phyloP scores from a whole-genome alignment of 2,797 vertebrate genomes.

The Tragelaphus eurycerus region DNA sequence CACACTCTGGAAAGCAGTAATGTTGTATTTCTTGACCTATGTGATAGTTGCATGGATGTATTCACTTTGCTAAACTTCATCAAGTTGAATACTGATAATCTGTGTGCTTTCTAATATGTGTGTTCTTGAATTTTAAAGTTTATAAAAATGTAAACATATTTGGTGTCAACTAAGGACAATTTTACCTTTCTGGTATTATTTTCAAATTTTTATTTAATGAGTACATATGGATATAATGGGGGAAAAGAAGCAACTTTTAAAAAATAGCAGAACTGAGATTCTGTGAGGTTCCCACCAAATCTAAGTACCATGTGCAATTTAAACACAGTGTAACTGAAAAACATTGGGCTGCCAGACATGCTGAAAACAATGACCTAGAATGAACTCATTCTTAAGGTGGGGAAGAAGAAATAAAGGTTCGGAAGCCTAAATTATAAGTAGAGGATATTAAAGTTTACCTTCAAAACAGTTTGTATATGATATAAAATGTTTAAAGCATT shows the following conservation, averaged over 20 bases:
- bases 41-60: neutral
- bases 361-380: constrained; percentile 47
- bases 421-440: constrained; percentile 9
- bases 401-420: constrained; percentile 5
- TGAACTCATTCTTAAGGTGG: neutral
- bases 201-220: constrained; percentile 25
- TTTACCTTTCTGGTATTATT: neutral
- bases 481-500: neutral
- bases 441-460: neutral
- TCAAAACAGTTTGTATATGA: neutral
- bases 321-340: constrained; percentile 49
- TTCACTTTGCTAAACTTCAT: neutral
- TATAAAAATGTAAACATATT: constrained; percentile 16
- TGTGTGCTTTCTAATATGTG: neutral
- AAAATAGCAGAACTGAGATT: constrained; percentile 39
- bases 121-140: neutral
- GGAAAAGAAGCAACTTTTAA: neutral
- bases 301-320: constrained; percentile 50
- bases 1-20: neutral
- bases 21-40: neutral
- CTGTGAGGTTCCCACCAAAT: constrained; percentile 44
- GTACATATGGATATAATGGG: neutral
- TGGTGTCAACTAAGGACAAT: neutral
- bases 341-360: constrained; percentile 19
- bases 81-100: neutral